Percentiles rank a stretch among this genome's conserved stretches.
phyloP scores from a whole-genome alignment of 2,888 invertebrate species.

The Muschampia plurimacula region DNA sequence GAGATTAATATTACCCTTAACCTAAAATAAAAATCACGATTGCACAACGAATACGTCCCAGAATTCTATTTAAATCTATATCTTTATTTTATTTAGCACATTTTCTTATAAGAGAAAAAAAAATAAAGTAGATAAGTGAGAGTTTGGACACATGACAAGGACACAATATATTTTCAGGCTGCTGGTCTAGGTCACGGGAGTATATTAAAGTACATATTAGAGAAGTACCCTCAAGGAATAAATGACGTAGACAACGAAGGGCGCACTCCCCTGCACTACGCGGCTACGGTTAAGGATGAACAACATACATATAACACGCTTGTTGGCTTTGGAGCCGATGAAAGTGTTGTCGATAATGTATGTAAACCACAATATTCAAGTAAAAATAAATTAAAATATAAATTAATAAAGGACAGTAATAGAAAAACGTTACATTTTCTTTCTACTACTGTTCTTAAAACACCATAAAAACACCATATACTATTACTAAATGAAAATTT shows the following conservation, averaged over 20 bases:
- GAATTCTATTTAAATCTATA: no score
- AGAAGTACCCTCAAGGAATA: constrained; percentile 89
- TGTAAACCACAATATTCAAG: constrained; percentile 56
- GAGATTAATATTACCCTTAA: no score
- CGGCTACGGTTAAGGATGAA: constrained; percentile 92
- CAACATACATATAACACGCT: constrained; percentile 92
- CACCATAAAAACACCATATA: no score
- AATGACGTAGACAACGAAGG: constrained; percentile 92
- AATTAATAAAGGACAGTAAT: no score
- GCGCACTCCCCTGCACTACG: constrained; percentile 95
- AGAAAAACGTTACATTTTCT: neutral
- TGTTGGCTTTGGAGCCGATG: constrained; percentile 93
- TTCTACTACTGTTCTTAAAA: no score
- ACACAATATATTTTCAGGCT: constrained; percentile 82
- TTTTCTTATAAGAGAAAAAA: no score
- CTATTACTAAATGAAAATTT: no score
- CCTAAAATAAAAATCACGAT: no score
- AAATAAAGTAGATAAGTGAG: no score
- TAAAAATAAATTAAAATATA: neutral
- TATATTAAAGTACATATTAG: constrained; percentile 90
- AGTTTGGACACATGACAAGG: neutral
- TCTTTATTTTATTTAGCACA: no score
- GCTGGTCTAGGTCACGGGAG: constrained; percentile 92
- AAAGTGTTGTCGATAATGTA: constrained; percentile 93
- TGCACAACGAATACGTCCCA: no score